phyloP scores from a whole-genome alignment of 2,113 vertebrate species.

The Hydropotes inermis region DNA sequence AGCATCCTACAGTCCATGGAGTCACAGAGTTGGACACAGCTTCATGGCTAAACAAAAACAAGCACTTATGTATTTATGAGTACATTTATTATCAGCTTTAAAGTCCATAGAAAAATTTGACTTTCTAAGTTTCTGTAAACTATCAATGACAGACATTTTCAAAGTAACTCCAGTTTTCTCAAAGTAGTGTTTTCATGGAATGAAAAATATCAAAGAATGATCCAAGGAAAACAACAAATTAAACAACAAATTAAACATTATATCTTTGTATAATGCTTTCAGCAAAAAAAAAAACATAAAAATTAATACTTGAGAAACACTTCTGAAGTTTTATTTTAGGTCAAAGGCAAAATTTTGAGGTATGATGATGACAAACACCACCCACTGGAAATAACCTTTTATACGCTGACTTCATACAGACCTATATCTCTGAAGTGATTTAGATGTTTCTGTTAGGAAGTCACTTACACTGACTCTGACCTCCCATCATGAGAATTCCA shows the following conservation, averaged over 20 bases:
- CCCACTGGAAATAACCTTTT: background rate
- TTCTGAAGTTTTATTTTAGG: background rate
- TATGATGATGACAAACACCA: background rate
- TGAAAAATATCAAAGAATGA: background rate
- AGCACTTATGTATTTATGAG: background rate
- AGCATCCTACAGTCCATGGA: background rate
- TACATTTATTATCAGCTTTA: background rate
- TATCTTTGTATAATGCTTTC: background rate
- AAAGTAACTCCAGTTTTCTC: background rate
- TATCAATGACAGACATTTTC: background rate
- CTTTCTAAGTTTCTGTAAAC: background rate
- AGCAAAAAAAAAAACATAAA: background rate
- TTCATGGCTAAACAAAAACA: background rate
- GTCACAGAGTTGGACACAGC: background rate
- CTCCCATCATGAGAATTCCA: slow-evolving; percentile 59
- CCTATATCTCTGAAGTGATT: slow-evolving; percentile 3
- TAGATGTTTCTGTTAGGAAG: slow-evolving; percentile 39
- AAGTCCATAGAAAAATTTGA: background rate
- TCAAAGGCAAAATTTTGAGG: background rate
- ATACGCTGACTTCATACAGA: background rate
- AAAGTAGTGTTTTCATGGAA: background rate
- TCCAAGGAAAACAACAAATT: background rate
- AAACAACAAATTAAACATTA: background rate
- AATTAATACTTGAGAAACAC: background rate
- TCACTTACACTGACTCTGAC: slow-evolving; percentile 61